These are phyloP conservation scores for Myiozetetes cayanensis DNA, from an alignment of 2,113 vertebrate genomes.

Conservation along the genomic window DNA sequence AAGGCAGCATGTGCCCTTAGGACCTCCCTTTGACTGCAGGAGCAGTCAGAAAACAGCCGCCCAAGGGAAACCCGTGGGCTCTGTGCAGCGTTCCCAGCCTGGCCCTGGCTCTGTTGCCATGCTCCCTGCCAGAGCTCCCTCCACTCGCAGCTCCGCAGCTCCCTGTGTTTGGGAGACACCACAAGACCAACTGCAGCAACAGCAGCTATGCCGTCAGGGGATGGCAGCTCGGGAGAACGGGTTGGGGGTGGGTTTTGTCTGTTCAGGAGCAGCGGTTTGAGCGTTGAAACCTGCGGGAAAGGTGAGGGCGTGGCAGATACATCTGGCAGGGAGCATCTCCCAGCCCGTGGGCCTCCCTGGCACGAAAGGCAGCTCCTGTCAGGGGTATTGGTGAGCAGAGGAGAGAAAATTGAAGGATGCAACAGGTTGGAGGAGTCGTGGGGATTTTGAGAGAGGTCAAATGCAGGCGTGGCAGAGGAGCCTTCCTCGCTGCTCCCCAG, in stretches of 20 bases:
- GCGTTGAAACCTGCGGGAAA: rapidly evolving
- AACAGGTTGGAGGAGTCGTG: background rate
- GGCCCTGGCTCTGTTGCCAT: rapidly evolving
- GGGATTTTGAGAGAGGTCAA: background rate
- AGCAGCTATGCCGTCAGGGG: background rate
- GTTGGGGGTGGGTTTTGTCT: rapidly evolving
- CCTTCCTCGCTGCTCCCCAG: background rate
- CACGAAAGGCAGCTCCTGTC: background rate
- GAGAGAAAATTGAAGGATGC: background rate
- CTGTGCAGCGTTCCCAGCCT: rapidly evolving
- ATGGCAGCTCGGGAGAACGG: background rate
- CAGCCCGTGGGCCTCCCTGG: background rate
- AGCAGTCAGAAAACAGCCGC: background rate
- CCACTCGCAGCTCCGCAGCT: background rate
- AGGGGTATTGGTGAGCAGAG: background rate
- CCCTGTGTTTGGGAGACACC: slow-evolving; percentile 49
- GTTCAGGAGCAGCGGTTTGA: rapidly evolving
- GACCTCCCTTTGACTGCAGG: background rate
- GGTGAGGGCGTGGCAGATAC: rapidly evolving
- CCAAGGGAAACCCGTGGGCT: background rate
- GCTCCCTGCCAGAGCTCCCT: background rate
- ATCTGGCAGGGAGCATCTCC: background rate
- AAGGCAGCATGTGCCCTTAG: background rate
- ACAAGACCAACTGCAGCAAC: slow-evolving; percentile 10
- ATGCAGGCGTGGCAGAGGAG: background rate